Percentiles rank a stretch among this genome's conserved stretches.
Evolutionary conservation across 2,797 vertebrate species (phyloP).

Genomic region (Sylvia borin): DNA sequence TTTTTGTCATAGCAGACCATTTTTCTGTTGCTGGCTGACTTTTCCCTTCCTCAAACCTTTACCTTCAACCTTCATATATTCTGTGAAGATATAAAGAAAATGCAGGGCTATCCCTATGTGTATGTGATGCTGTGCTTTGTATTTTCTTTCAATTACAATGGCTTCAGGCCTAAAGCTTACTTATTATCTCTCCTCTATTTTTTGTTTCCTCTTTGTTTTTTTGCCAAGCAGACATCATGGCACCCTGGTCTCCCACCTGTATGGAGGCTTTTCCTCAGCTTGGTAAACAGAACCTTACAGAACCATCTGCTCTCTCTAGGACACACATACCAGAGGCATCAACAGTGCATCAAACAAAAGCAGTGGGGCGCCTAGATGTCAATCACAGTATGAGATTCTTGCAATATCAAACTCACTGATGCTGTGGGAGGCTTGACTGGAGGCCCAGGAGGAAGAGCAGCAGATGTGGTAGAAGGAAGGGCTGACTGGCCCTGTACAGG

Average conservation of each 20-base stretch:
- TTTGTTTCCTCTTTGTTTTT: neutral
- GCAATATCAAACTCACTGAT: neutral
- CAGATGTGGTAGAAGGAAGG: neutral
- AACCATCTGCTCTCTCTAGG: neutral
- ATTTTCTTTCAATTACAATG: neutral
- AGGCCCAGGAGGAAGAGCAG: neutral
- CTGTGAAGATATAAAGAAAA: neutral
- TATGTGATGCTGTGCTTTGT: neutral
- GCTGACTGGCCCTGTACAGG: accelerated
- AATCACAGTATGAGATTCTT: neutral
- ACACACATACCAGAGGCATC: neutral
- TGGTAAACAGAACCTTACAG: accelerated
- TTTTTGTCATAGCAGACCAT: neutral
- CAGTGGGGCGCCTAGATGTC: neutral
- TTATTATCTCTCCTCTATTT: neutral
- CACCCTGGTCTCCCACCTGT: accelerated
- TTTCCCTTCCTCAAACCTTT: neutral
- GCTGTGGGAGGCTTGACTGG: neutral
- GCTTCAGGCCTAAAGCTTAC: neutral
- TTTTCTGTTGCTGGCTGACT: neutral
- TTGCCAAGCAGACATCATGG: neutral
- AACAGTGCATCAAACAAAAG: neutral
- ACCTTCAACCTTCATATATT: neutral
- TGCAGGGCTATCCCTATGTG: neutral
- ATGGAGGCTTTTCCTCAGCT: neutral